These are phyloP conservation scores for Nesometra sesokonis DNA, from an alignment of 35 echinoderm and acorn worm genomes.

Conservation along the genomic window DNA sequence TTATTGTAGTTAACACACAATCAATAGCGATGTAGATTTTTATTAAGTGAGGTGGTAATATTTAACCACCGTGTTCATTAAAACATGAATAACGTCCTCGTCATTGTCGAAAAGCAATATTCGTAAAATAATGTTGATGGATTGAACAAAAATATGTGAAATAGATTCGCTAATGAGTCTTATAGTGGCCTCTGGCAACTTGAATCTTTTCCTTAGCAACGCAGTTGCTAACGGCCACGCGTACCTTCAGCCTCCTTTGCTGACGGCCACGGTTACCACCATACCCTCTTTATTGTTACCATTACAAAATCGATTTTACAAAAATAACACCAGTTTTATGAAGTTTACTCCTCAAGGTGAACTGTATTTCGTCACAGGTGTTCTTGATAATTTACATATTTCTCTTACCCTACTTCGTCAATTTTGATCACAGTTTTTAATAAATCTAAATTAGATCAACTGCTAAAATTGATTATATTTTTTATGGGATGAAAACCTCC, in stretches of 20 bases:
- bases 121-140: not conserved
- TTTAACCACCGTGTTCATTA: not conserved
- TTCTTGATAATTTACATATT: not conserved
- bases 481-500: too few species aligned
- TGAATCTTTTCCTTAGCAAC: not conserved
- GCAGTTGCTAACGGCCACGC: not conserved
- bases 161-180: not conserved
- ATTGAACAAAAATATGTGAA: not conserved
- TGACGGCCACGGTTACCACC: not conserved
- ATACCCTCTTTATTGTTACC: not conserved
- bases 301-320: not conserved
- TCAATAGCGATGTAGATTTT: not conserved
- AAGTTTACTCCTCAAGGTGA: not conserved
- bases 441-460: too few species aligned
- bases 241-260: not conserved
- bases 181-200: not conserved
- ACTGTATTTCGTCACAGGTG: not conserved
- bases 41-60: not conserved
- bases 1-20: not conserved
- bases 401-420: not conserved
- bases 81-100: not conserved
- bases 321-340: not conserved
- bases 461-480: too few species aligned
- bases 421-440: too few species aligned
- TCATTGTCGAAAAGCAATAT: not conserved